Evolutionary conservation across 2,113 vertebrate genomes (phyloP).

Genomic region (Zosterops lateralis): DNA sequence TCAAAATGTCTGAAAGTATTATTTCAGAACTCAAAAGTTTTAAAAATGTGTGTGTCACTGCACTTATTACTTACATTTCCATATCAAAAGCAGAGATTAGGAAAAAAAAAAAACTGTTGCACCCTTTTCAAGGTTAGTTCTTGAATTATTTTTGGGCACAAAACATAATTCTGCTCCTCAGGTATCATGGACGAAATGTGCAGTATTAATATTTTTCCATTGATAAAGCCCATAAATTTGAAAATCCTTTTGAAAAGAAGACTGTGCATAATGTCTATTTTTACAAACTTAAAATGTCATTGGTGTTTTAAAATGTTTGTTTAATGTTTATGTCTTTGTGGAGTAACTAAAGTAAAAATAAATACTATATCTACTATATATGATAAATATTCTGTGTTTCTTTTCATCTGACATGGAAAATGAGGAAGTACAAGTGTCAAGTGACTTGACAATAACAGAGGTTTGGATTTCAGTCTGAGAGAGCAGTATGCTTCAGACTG

Average conservation of each 20-base stretch:
- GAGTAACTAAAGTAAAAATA: constrained; percentile 27
- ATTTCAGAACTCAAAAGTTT: neutral
- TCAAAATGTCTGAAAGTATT: neutral
- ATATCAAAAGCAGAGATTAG: neutral
- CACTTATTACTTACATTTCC: neutral
- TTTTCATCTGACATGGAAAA: constrained; percentile 4
- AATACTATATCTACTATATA: neutral
- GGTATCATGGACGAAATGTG: neutral
- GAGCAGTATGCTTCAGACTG: neutral
- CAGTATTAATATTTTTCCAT: neutral
- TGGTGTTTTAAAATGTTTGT: neutral
- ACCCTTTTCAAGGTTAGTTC: neutral
- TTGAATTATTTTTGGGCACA: neutral
- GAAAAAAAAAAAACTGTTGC: neutral
- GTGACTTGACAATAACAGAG: neutral
- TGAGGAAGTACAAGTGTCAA: neutral
- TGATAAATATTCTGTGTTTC: neutral
- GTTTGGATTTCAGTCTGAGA: neutral
- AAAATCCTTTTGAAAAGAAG: neutral
- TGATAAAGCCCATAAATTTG: neutral
- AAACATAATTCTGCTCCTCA: neutral
- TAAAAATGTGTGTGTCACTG: neutral
- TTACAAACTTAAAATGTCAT: neutral
- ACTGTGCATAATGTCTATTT: neutral
- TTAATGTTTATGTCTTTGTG: constrained; percentile 18